Percentiles rank a stretch among this genome's conserved stretches.
phyloP scores from a whole-genome alignment of 1,140 invertebrate genomes.

The Belonocnema kinseyi region DNA sequence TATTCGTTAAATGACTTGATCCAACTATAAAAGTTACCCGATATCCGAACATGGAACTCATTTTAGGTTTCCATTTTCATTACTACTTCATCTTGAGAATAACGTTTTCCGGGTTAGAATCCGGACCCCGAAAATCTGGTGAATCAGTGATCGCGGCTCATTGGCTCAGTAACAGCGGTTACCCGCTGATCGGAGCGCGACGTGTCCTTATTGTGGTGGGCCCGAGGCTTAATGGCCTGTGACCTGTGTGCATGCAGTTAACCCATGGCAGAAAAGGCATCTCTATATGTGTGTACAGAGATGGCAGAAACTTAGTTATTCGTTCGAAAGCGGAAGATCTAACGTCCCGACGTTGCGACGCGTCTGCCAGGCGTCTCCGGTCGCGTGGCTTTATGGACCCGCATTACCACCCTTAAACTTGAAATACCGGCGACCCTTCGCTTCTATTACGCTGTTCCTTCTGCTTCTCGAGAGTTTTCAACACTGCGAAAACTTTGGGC shows the following conservation, averaged over 20 bases:
- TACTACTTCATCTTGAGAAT: not conserved
- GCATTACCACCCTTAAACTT: slow-evolving; percentile 61
- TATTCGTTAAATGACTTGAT: too few relatives aligned
- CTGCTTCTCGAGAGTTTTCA: slow-evolving; percentile 39
- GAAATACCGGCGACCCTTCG: slow-evolving; percentile 52
- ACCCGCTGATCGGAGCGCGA: slow-evolving; percentile 65
- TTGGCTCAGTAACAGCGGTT: slow-evolving; percentile 73
- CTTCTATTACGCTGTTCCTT: slow-evolving; percentile 32
- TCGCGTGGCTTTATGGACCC: slow-evolving; percentile 71
- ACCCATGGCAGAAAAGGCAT: slow-evolving; percentile 42
- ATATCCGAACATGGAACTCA: too few relatives aligned
- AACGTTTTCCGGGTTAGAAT: slow-evolving; percentile 43
- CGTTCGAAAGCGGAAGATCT: slow-evolving; percentile 62
- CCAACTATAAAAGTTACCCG: too few relatives aligned
- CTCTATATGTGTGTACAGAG: slow-evolving; percentile 36
- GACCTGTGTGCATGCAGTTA: slow-evolving; percentile 59
- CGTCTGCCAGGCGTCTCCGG: slow-evolving; percentile 72
- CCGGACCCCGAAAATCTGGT: slow-evolving; percentile 62
- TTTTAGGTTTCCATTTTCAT: not conserved
- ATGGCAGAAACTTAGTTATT: slow-evolving; percentile 67
- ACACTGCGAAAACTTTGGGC: not conserved
- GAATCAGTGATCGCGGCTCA: slow-evolving; percentile 66
- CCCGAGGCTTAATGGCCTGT: slow-evolving; percentile 71
- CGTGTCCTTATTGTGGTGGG: slow-evolving; percentile 68
- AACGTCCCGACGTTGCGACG: slow-evolving; percentile 67